These are phyloP conservation scores for Apodemia mormo DNA, from an alignment of 2,888 invertebrate species.

Conservation along the genomic window DNA sequence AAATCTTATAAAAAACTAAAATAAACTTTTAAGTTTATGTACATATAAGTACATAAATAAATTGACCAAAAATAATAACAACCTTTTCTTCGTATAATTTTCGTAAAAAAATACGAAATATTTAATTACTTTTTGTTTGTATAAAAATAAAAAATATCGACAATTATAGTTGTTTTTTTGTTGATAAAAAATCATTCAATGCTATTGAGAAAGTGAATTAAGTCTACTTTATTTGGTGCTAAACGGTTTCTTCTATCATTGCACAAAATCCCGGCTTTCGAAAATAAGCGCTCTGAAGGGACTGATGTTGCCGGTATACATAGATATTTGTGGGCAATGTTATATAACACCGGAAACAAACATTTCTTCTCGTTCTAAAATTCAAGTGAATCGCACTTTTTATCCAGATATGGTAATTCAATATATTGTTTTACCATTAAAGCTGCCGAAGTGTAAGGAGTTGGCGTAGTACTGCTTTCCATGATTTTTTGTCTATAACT, in stretches of 20 bases:
- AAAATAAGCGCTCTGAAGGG: constrained; percentile 37
- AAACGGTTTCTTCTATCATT: constrained; percentile 35
- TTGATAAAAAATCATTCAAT: constrained; percentile 10
- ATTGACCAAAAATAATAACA: background rate
- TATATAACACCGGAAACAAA: constrained; percentile 26
- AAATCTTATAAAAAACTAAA: background rate
- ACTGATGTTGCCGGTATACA: constrained; percentile 36
- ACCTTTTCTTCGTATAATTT: background rate
- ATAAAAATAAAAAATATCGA: constrained; percentile 21
- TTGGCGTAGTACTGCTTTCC: constrained; percentile 27
- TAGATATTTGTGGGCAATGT: constrained; percentile 34
- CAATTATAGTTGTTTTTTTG: background rate
- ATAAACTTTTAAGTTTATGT: background rate
- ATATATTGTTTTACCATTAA: constrained; percentile 40
- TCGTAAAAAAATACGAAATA: constrained; percentile 1
- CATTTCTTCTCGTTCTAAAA: constrained; percentile 30
- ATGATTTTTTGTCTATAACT: constrained; percentile 32
- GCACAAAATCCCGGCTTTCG: constrained; percentile 35
- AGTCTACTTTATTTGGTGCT: constrained; percentile 30
- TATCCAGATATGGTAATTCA: constrained; percentile 33
- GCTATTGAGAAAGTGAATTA: constrained; percentile 30
- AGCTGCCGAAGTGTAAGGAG: constrained; percentile 31
- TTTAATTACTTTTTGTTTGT: constrained; percentile 25
- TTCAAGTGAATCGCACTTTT: constrained; percentile 30
- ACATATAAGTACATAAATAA: background rate